Evolutionary conservation across 2,888 invertebrate species (phyloP), one percentile per base, ranked within the genome.

Genomic region (Aproaerema taeniolella): DNA sequence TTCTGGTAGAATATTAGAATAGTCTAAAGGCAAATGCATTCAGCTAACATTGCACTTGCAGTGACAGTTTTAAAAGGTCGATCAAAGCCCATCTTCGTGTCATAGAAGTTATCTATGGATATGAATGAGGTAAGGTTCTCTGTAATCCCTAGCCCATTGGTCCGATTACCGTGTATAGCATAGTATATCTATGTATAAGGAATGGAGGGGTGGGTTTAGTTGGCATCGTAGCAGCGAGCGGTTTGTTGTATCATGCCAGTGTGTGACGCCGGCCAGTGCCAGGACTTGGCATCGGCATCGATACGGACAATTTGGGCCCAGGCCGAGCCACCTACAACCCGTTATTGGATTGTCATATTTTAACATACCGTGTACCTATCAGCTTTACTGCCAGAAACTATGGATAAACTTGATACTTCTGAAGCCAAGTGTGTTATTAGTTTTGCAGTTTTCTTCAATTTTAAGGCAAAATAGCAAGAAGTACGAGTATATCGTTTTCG

Each of bases 301-400:
- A 70, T 67, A 66, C 70, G 65, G 58, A 77, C 78, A 74, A 81
- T 85, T 83, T 81, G 78, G 80, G 75, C 60, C 52, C 69, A 60
- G 57, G 70, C 78, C 78, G 69, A 73, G 55, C 61, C 56, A 77
- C 76, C 79, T 72, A 79, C 51, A 42, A 67, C 72, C 70, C 67
- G 74, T 75, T 83, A 85, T 81, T 78, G 81, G 78, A 73, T 79
- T 80, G 79, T 81, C 79, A 81, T 83, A 79, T 82, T 76, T 82
- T 75, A 75, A 70, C 73, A 73, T 71, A 55, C 61, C 67, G 46
- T 67, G 67, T 71, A 74, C 63, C 66, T 69, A 70, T 67, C 59
- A 69, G 66, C 69, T 67, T 66, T 65, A 63, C 66, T 67, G 72
- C 70, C 67, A 67, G 66, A 53, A 64, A 60, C 57, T 55, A 50